phyloP scores from a whole-genome alignment of 2,888 invertebrate genomes.

The Trilocha varians region DNA sequence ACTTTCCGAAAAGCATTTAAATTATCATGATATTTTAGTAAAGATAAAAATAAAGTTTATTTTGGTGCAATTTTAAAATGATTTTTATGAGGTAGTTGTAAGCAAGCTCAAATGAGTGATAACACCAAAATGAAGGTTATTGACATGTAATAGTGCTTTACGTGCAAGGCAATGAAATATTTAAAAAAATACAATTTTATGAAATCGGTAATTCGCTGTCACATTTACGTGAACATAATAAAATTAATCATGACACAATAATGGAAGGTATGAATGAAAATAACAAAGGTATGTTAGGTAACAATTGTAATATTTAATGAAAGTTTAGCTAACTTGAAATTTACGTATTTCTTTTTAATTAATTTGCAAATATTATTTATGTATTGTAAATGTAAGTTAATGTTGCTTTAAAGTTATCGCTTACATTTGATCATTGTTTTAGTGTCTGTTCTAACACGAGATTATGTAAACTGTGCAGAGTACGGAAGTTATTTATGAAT shows the following conservation, averaged over 20 bases:
- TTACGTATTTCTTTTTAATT: conserved; percentile 43
- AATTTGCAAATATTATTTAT: conserved; percentile 71
- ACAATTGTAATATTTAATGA: conserved; percentile 43
- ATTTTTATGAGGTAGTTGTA: too few relatives aligned
- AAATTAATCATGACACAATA: conserved; percentile 9
- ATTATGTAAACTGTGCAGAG: conserved; percentile 52
- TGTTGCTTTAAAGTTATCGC: conserved; percentile 69
- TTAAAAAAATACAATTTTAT: too few relatives aligned
- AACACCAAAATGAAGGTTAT: too few relatives aligned
- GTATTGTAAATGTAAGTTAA: conserved; percentile 68
- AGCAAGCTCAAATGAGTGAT: too few relatives aligned
- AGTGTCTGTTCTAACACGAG: conserved; percentile 56
- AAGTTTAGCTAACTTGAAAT: conserved; percentile 69
- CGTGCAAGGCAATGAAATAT: too few relatives aligned
- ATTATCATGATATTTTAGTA: too few relatives aligned
- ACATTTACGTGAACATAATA: neutral
- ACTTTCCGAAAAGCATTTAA: conserved; percentile 6
- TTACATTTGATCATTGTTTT: conserved; percentile 61
- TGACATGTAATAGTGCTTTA: too few relatives aligned
- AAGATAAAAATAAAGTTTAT: too few relatives aligned
- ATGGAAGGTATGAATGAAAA: conserved; percentile 29
- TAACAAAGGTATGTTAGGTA: conserved; percentile 57
- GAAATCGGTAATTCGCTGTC: conserved; percentile 1
- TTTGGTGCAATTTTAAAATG: too few relatives aligned
- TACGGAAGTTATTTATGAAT: conserved; percentile 69